Conservation (phyloP, 2,797 vertebrate genomes). For the Rhinella marina region DNA sequence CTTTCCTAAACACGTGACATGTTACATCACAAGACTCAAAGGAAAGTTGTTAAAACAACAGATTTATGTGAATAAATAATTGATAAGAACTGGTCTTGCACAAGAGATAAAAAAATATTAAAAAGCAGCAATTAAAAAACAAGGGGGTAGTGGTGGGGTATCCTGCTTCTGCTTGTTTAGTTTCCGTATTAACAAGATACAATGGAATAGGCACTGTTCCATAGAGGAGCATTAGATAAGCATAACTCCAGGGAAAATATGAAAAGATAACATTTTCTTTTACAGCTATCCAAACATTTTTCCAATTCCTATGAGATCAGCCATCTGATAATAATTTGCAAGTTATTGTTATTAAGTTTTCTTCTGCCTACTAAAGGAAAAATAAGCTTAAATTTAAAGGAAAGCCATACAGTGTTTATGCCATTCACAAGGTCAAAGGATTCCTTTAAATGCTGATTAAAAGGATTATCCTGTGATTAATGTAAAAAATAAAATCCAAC, state of each 20-base stretch:
- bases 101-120: background rate
- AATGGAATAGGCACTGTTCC: conserved; percentile 9
- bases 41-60: background rate
- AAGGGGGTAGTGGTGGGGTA: background rate
- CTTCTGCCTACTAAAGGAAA: background rate
- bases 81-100: background rate
- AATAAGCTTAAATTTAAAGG: conserved; percentile 1
- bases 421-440: too few species aligned
- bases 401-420: too few species aligned
- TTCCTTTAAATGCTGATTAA: too few species aligned
- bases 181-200: conserved; percentile 22
- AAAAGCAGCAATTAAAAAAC: background rate
- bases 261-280: conserved; percentile 8
- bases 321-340: conserved; percentile 13
- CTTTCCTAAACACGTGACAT: background rate
- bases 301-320: background rate
- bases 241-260: background rate
- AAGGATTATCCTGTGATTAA: too few species aligned
- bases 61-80: background rate
- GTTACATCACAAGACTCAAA: background rate
- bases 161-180: background rate
- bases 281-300: conserved; percentile 25
- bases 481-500: too few species aligned
- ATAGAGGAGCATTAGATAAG: conserved; percentile 20
- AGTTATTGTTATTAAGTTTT: conserved; percentile 30